phyloP scores from a whole-genome alignment of 1,140 invertebrate species.

The Leguminivora glycinivorella region DNA sequence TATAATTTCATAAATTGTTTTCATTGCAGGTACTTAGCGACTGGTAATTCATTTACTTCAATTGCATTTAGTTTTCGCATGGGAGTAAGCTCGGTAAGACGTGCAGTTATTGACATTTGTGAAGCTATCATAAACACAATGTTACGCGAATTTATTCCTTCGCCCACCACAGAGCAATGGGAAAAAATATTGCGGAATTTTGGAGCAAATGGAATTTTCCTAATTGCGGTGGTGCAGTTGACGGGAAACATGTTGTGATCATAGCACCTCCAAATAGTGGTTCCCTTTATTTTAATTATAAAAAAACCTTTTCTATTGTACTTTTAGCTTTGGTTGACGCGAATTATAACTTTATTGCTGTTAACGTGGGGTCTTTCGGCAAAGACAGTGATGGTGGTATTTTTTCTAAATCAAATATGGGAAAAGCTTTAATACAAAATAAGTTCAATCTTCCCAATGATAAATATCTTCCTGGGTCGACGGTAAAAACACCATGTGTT shows the following conservation, averaged over 20 bases:
- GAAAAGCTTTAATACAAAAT: slow-evolving; percentile 31
- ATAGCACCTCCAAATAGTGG: slow-evolving; percentile 33
- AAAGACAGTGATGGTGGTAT: slow-evolving; percentile 29
- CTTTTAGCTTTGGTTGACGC: slow-evolving; percentile 38
- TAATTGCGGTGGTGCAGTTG: slow-evolving; percentile 21
- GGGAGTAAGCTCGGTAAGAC: not conserved
- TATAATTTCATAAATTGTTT: not conserved
- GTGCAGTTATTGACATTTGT: not conserved
- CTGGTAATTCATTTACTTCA: not conserved
- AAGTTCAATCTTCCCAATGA: slow-evolving; percentile 33
- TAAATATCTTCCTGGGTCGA: not conserved
- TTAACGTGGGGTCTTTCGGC: slow-evolving; percentile 54
- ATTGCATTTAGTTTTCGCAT: not conserved
- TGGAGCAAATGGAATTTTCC: not conserved
- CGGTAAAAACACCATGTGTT: not conserved
- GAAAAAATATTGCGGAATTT: not conserved
- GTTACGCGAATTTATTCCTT: not conserved
- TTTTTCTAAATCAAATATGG: slow-evolving; percentile 35
- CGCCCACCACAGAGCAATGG: not conserved
- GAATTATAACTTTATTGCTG: slow-evolving; percentile 43
- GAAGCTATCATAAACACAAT: not conserved
- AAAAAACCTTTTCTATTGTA: slow-evolving; percentile 34
- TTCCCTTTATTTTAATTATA: slow-evolving; percentile 39
- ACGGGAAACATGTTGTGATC: slow-evolving; percentile 37
- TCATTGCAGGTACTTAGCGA: not conserved